Base-by-base conservation (phyloP, 1,140 invertebrate genomes). In the Nilaparvata lugens region DNA sequence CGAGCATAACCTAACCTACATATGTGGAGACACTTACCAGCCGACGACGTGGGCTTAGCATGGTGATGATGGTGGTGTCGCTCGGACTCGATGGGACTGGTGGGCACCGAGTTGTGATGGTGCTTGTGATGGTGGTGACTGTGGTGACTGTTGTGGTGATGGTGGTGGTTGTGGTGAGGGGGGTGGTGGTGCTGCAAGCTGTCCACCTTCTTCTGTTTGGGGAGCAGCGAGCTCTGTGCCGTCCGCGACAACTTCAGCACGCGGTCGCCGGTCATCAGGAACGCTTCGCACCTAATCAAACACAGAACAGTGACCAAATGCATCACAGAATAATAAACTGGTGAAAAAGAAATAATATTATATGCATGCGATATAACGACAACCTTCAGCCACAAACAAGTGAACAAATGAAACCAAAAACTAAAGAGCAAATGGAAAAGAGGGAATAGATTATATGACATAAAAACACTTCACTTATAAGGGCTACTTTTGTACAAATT, bases 191-290 rank as follows among this genome's bases (percentile, higher is more conserved):
- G 75, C 56, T 77, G 74, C 60, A 78, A 71, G 65, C 74, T 77
- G 64, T 81, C 78, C 19, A 85, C 79, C 70, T 85, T 86, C 68
- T 83, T 84, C 68, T 83, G 79, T 60, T 81, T 81, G 16, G 81
- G 79, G 11, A 83, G 65, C n/a, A 83, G 53, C 38, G 65, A 66
- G 58, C 65, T 76, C 80, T 86, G 85, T 40, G 83, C 82, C 18
- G 87, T 89, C 58, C 89, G 78, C 23, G 91, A 91, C 55, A 95
- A 79, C 75, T 95, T 95, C 55, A 97, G 79, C 73, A 96, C 95
- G 63, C 94, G 78, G 71, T 96, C 93, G 9, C 93, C 93, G n/a
- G 93, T 96, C 93, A 97, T 96, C 83, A 95, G 91, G 76, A 92
- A 96, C 19, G 92, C 90, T 75, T 96, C 93, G 75, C 90, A 95